Conservation (phyloP, 1,140 invertebrate genomes). For the Cheumatopsyche charites region DNA sequence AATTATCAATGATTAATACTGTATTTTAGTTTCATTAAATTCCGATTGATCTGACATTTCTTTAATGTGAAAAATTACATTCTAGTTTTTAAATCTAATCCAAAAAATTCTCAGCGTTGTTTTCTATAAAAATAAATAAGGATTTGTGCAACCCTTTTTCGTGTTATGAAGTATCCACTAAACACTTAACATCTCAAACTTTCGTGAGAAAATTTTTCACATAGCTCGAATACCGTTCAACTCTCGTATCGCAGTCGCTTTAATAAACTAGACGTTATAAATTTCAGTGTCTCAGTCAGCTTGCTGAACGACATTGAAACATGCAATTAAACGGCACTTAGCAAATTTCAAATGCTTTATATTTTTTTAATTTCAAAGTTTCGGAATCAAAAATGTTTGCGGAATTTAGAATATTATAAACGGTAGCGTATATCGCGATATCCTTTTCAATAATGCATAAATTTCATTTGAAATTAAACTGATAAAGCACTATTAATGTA, state of each 20-base stretch:
- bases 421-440: too few species aligned
- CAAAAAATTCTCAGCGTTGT: too few species aligned
- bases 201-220: slow-evolving; percentile 20
- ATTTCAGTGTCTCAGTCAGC: neutral
- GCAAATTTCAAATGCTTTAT: neutral
- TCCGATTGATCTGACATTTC: too few species aligned
- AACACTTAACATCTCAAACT: slow-evolving; percentile 10
- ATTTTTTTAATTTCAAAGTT: neutral
- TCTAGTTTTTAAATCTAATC: too few species aligned
- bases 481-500: too few species aligned
- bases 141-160: neutral
- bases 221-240: slow-evolving; percentile 13
- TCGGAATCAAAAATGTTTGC: too few species aligned
- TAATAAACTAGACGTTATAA: slow-evolving; percentile 17
- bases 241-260: neutral
- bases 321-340: slow-evolving; percentile 5
- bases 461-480: too few species aligned
- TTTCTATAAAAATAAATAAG: too few species aligned
- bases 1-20: too few species aligned
- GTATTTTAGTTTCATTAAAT: too few species aligned
- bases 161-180: neutral
- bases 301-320: slow-evolving; percentile 14
- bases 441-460: neutral
- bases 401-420: too few species aligned
- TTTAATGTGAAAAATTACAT: too few species aligned